Evolutionary conservation across 2,113 vertebrate genomes (phyloP), one percentile per base, ranked within the genome.

Genomic region (Sebastes fasciatus): DNA sequence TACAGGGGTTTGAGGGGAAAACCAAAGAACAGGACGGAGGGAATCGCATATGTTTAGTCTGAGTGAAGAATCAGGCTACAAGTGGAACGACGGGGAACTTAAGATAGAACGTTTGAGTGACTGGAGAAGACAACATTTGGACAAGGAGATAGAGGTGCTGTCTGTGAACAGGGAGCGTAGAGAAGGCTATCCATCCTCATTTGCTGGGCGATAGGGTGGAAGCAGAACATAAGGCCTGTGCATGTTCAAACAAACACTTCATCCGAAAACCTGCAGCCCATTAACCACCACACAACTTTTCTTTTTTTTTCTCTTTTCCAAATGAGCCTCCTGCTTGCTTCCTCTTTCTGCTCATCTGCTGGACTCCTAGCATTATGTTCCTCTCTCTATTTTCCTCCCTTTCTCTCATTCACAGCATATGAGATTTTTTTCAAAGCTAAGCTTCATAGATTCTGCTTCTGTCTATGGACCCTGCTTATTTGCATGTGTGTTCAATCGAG

Each of bases 141-240:
- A 69, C 70, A 71, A 57, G 46, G 72, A 88, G 75, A 76, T 52
- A 45, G 79, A 55, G 14, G 11, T 0, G n/a, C 66, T 79, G 80
- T 69, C 74, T 78, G 84, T 70, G 74, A 82, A 80, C 70, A 52
- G 14, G 6, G 57, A 68, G 61, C 9, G 9, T 19, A 55, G 68
- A 57, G 72, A 79, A 71, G 62, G 48, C 65, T 16, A 75, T 91
- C 82, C 58, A 75, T 92, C 79, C 51, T 89, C 78, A 77, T 89
- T 86, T 19, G 23, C 60, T 54, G 61, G 43, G 72, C n/a, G 45
- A 80, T 65, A 72, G 62, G 43, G 60, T 86, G 70, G 23, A 77
- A 72, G 79, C 67, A 68, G 55, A 84, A 84, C 80, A 71, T 51
- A 72, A 72, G 26, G 40, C 26, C 57, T 68, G 16, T 45, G 78